Conservation (phyloP, 2,797 vertebrate genomes). For the Glyptemys insculpta region DNA sequence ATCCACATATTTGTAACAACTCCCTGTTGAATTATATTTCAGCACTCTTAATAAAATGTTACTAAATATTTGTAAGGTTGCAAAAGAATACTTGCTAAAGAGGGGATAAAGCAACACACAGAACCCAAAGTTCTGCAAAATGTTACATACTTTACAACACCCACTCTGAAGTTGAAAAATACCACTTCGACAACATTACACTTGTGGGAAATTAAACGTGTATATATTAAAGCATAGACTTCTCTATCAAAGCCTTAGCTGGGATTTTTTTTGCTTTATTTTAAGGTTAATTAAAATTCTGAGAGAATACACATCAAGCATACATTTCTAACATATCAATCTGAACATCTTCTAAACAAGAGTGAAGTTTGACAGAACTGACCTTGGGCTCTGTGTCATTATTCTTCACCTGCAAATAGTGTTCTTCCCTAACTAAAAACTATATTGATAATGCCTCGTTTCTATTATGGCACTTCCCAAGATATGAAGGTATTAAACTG, state of each 20-base stretch:
- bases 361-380: conserved; percentile 43
- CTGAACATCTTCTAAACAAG: conserved; percentile 37
- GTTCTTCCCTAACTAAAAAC: conserved; percentile 36
- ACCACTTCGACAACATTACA: not conserved
- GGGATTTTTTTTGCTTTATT: conserved; percentile 21
- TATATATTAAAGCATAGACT: not conserved
- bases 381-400: conserved; percentile 46
- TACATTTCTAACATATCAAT: conserved; percentile 29
- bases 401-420: conserved; percentile 15
- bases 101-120: rapidly evolving
- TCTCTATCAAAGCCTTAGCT: not conserved
- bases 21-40: not conserved
- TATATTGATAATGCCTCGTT: not conserved
- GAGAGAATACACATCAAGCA: conserved; percentile 26
- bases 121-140: not conserved
- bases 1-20: not conserved
- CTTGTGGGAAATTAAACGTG: too few species aligned
- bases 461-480: not conserved
- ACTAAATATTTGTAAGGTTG: not conserved
- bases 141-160: not conserved
- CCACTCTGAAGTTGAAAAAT: not conserved
- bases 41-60: not conserved
- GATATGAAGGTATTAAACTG: conserved; percentile 61
- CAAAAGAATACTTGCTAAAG: not conserved
- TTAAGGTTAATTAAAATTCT: conserved; percentile 70